Percentiles rank a stretch among this genome's conserved stretches.
Evolutionary conservation across 2,113 vertebrate species (phyloP).

Genomic region (Noctilio leporinus): DNA sequence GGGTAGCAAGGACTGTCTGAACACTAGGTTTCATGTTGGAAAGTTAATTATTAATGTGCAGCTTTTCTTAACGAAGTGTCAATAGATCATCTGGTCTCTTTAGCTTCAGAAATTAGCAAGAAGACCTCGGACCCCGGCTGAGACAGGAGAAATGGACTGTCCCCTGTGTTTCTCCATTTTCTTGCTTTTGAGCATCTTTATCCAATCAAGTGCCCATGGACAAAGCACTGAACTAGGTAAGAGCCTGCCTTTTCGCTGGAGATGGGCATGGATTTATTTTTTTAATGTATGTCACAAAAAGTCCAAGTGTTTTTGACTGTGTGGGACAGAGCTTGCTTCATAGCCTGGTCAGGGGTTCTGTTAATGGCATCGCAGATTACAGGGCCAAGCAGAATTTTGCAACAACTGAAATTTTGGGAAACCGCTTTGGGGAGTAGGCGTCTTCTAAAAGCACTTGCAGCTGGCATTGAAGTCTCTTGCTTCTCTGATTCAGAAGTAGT

Average conservation of each 20-base stretch:
- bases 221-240: conserved; percentile 76
- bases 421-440: background rate
- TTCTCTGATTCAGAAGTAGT: background rate
- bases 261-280: background rate
- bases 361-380: background rate
- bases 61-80: conserved; percentile 60
- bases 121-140: conserved; percentile 11
- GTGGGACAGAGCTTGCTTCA: background rate
- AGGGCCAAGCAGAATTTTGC: background rate
- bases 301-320: background rate
- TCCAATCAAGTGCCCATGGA: conserved; percentile 58
- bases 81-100: conserved; percentile 60
- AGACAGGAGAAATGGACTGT: conserved; percentile 74
- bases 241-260: conserved; percentile 38
- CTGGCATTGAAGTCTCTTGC: background rate
- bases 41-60: conserved; percentile 82
- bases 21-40: background rate
- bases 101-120: conserved; percentile 60
- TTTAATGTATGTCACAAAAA: conserved; percentile 13
- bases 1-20: conserved; percentile 36
- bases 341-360: background rate
- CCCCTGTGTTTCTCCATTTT: conserved; percentile 57
- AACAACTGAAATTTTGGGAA: conserved; percentile 8
- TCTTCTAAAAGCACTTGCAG: background rate
- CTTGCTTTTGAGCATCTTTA: conserved; percentile 58